These are phyloP conservation scores for Laspeyria flexula DNA, from an alignment of 2,888 invertebrate species.

Conservation along the genomic window DNA sequence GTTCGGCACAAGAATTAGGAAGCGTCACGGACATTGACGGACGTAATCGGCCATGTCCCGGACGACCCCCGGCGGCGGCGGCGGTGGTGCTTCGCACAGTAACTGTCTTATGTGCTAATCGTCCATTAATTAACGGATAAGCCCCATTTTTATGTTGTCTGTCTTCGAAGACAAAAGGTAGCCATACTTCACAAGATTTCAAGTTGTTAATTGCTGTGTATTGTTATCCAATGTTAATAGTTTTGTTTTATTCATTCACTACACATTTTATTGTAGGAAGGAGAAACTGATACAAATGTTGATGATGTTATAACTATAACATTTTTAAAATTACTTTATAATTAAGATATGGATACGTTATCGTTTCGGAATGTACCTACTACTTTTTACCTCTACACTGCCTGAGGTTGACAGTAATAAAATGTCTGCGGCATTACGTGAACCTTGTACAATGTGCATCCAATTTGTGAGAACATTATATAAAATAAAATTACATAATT, in stretches of 20 bases:
- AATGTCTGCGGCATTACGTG: too few relatives aligned
- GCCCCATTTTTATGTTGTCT: slow-evolving; percentile 32
- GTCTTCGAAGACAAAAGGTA: slow-evolving; percentile 12
- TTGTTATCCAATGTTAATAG: background rate
- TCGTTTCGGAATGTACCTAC: too few relatives aligned
- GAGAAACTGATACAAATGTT: too few relatives aligned
- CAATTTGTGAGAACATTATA: too few relatives aligned
- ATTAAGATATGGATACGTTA: too few relatives aligned
- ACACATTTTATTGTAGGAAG: too few relatives aligned
- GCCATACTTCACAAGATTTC: slow-evolving; percentile 12
- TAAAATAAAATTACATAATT: too few relatives aligned
- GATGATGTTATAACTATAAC: too few relatives aligned
- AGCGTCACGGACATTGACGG: slow-evolving; percentile 8
- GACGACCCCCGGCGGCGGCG: background rate
- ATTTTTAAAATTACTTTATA: too few relatives aligned
- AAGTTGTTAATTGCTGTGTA: slow-evolving; percentile 16
- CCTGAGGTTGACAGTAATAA: too few relatives aligned
- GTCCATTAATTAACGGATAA: slow-evolving; percentile 29
- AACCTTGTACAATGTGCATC: too few relatives aligned
- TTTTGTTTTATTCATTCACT: background rate
- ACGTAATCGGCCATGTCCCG: slow-evolving; percentile 13
- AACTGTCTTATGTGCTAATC: slow-evolving; percentile 26
- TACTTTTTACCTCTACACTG: too few relatives aligned
- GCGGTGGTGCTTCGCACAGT: background rate
- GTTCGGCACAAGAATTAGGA: background rate